Evolutionary conservation across 2,113 vertebrate genomes (phyloP).

Genomic region (Rattus rattus): DNA sequence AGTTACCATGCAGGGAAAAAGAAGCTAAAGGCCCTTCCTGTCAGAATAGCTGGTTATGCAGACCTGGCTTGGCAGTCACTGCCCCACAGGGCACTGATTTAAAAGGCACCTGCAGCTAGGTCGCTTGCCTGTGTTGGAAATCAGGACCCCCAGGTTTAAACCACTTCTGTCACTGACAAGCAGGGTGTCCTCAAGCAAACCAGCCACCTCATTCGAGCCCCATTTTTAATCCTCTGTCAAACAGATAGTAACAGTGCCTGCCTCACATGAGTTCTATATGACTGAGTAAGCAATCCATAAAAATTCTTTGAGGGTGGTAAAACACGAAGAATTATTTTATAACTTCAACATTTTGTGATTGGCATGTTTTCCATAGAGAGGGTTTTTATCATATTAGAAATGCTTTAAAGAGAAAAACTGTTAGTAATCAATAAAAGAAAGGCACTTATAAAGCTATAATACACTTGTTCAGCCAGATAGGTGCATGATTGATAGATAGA

Average conservation of each 20-base stretch:
- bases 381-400: slow-evolving; percentile 18
- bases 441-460: neutral
- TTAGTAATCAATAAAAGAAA: slow-evolving; percentile 10
- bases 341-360: neutral
- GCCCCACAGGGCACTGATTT: neutral
- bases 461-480: neutral
- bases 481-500: neutral
- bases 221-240: slow-evolving; percentile 13
- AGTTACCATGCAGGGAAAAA: neutral
- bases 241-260: slow-evolving; percentile 36
- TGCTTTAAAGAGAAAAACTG: slow-evolving; percentile 8
- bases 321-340: slow-evolving; percentile 17
- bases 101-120: neutral
- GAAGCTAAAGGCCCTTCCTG: neutral
- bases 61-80: too few relatives aligned
- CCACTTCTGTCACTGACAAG: neutral
- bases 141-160: neutral
- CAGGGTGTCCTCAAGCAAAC: neutral
- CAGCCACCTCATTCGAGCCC: neutral
- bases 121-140: neutral
- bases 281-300: neutral
- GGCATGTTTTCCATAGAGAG: neutral
- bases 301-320: slow-evolving; percentile 1
- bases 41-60: neutral
- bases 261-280: neutral